Evolutionary conservation across 2,797 vertebrate genomes (phyloP).

Genomic region (Euphonia xanthogaster): DNA sequence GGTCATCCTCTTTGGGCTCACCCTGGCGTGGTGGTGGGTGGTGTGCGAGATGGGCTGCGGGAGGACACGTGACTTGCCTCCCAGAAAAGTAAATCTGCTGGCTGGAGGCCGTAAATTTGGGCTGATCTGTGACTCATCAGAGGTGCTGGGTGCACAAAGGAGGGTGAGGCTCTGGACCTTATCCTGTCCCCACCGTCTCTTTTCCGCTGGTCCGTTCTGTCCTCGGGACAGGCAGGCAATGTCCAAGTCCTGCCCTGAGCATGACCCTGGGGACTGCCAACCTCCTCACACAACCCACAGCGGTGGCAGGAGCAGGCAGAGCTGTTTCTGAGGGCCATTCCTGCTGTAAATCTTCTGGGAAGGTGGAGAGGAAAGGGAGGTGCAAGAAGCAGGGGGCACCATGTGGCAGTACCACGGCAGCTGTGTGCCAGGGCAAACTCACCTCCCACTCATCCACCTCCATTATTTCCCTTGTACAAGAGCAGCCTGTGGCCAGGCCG

Average conservation of each 20-base stretch:
- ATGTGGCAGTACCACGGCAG: accelerated
- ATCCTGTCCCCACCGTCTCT: neutral
- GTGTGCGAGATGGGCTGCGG: neutral
- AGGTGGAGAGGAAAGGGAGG: constrained; percentile 40
- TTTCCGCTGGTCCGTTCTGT: neutral
- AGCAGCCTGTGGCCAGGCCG: neutral
- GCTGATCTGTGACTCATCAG: neutral
- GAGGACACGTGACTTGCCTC: accelerated
- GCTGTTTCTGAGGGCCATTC: accelerated
- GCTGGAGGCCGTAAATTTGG: neutral
- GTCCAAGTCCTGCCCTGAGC: neutral
- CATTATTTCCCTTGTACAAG: neutral
- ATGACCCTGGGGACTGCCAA: accelerated
- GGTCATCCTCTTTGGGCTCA: accelerated
- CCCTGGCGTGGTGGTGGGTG: neutral
- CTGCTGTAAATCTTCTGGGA: neutral
- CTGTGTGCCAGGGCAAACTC: neutral
- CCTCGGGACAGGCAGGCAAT: neutral
- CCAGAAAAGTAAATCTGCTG: neutral
- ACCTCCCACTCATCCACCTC: neutral
- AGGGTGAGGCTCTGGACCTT: constrained; percentile 31
- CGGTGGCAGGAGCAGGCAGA: neutral
- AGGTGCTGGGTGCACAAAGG: neutral
- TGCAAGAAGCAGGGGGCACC: neutral
- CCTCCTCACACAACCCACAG: neutral